These are phyloP conservation scores for Gryllus longicercus DNA, from an alignment of 2,888 invertebrate genomes.

Conservation along the genomic window DNA sequence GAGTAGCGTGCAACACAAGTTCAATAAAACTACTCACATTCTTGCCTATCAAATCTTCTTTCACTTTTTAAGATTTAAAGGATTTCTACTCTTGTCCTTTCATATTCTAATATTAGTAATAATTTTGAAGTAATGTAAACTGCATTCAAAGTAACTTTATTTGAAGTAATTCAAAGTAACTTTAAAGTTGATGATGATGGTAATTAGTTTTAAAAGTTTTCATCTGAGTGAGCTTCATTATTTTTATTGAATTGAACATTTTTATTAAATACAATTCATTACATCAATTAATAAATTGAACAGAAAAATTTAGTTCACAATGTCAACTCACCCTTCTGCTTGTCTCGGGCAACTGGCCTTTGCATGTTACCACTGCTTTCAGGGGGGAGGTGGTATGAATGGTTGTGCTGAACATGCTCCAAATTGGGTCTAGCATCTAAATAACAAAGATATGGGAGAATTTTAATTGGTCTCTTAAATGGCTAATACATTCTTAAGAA, in stretches of 20 bases:
- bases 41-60: no score
- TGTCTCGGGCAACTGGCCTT: constrained; percentile 67
- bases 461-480: background rate
- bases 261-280: background rate
- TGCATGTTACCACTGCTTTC: constrained; percentile 62
- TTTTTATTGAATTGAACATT: no score
- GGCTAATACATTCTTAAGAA: no score
- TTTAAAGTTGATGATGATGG: no score
- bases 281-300: constrained; percentile 7
- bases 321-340: constrained; percentile 53
- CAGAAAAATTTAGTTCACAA: constrained; percentile 2
- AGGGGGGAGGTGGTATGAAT: constrained; percentile 75
- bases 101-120: background rate
- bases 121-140: background rate
- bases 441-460: constrained; percentile 18
- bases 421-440: constrained; percentile 48
- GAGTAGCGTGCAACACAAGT: no score
- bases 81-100: no score
- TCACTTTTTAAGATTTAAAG: no score
- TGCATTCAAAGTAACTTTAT: background rate
- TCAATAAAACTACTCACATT: no score
- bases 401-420: constrained; percentile 76
- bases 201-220: no score
- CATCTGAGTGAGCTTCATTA: no score
- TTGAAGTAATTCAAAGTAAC: no score